Base-by-base conservation (phyloP, 2,113 vertebrate genomes). In the Prietella phreatophila region DNA sequence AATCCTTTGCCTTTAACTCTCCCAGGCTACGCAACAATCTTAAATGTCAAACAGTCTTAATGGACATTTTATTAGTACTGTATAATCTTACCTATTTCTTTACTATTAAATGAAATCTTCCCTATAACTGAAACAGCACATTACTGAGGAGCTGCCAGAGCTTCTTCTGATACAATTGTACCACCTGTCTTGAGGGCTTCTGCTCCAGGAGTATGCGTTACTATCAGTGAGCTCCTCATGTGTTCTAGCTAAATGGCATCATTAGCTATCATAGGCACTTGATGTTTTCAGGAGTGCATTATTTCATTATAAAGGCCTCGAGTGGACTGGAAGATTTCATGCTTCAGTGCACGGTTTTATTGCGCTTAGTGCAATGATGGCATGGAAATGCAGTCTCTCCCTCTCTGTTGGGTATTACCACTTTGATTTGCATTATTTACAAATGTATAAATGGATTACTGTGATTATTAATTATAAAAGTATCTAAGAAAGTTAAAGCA, bases 231-330 rank as follows among this genome's bases (percentile, higher is more conserved):
- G 36, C 87, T 89, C 87, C 89, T 86, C 78, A 87, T 90, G 87
- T 88, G 87, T 88, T 89, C 73, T 83, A 75, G 78, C 80, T 85
- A 87, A 90, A 82, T 89, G 81, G 91, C 89, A 75, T 88, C 86
- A 86, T 91, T 91, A 90, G 86, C 82, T 89, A 82, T 91, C 88
- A 86, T 89, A 85, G 86, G 89, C 58, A 88, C 88, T 89, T 90
- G 89, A 91, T 90, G 88, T 90, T 91, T 88, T 89, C 89, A 86
- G 91, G 63, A 89, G 91, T 89, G 91, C 88, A 89, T 91, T 89
- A 91, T 90, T 91, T 90, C 88, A 89, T 91, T 89, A 89, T 86
- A 69, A 56, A 85, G 80, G 86, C 81, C 86, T 91, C 83, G 75
- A 89, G 91, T 90, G 87, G 60, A 85, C 86, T 82, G 82, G 78